A percentile compares a stretch with the other conserved stretches of the same genome.
phyloP scores from a whole-genome alignment of 2,888 invertebrate species.

The Clusia tigrina region DNA sequence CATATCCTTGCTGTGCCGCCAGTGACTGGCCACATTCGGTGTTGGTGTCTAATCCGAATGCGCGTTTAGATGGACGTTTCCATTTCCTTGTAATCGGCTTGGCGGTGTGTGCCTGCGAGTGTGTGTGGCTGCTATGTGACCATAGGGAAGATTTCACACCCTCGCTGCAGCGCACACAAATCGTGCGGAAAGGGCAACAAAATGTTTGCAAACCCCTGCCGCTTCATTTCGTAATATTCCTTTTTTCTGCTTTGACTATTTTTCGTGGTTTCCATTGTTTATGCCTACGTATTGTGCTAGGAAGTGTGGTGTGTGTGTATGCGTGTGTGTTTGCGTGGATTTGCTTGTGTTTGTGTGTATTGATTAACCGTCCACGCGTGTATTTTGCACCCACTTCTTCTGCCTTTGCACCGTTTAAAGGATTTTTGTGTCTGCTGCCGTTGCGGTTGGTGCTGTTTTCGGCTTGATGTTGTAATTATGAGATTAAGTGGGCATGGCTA shows the following conservation, averaged over 20 bases:
- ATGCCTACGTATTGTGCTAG: background rate
- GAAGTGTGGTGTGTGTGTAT: background rate
- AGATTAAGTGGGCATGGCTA: constrained; percentile 63
- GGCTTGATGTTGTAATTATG: constrained; percentile 51
- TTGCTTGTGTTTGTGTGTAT: background rate
- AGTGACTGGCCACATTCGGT: too few relatives aligned
- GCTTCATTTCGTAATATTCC: constrained; percentile 19
- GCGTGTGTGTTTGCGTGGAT: background rate
- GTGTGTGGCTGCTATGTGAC: background rate
- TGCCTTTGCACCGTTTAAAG: background rate
- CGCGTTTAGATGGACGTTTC: constrained; percentile 13
- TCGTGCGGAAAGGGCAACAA: constrained; percentile 7
- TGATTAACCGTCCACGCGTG: too few relatives aligned
- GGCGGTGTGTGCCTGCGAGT: background rate
- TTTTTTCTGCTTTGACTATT: background rate
- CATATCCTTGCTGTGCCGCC: constrained; percentile 11
- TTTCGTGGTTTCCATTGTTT: constrained; percentile 7
- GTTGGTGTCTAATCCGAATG: background rate
- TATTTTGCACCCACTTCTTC: constrained; percentile 13
- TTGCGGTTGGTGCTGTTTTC: too few relatives aligned
- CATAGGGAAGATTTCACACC: constrained; percentile 19
- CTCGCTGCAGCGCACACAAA: constrained; percentile 10
- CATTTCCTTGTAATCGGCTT: constrained; percentile 26
- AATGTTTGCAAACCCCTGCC: constrained; percentile 26
- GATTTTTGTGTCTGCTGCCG: background rate